These are phyloP conservation scores for Bilobella aurantiaca DNA, from an alignment of 1,140 invertebrate genomes.

Conservation along the genomic window DNA sequence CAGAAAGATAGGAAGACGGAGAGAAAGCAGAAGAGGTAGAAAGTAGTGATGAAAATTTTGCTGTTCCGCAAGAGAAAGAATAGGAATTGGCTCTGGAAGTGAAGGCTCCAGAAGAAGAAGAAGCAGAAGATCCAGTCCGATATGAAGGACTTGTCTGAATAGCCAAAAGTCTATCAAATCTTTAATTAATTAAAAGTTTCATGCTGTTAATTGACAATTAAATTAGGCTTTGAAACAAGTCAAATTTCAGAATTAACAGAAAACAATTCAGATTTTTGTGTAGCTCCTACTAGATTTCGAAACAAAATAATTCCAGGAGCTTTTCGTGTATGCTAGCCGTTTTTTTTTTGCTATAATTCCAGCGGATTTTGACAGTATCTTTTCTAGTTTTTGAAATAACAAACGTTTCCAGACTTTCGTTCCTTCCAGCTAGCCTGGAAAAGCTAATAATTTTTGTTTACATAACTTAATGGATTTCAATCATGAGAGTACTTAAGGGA, in stretches of 20 bases:
- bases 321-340: no score
- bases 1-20: conserved; percentile 7
- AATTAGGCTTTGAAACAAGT: no score
- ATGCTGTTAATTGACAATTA: no score
- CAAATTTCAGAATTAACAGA: no score
- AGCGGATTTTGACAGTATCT: no score
- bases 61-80: not conserved
- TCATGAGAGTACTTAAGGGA: not conserved
- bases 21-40: not conserved
- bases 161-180: no score
- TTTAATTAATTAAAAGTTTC: no score
- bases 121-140: not conserved
- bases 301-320: no score
- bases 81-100: not conserved
- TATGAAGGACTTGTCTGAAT: not conserved
- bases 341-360: no score
- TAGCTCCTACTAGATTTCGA: no score
- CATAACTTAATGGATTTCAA: conserved; percentile 5
- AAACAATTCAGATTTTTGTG: no score
- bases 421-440: not conserved
- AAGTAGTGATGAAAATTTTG: conserved; percentile 5
- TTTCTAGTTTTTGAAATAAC: no score
- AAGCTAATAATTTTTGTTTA: conserved; percentile 6
- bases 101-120: not conserved
- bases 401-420: not conserved